Conservation (phyloP, 2,888 invertebrate genomes). For the Conus canariensis region DNA sequence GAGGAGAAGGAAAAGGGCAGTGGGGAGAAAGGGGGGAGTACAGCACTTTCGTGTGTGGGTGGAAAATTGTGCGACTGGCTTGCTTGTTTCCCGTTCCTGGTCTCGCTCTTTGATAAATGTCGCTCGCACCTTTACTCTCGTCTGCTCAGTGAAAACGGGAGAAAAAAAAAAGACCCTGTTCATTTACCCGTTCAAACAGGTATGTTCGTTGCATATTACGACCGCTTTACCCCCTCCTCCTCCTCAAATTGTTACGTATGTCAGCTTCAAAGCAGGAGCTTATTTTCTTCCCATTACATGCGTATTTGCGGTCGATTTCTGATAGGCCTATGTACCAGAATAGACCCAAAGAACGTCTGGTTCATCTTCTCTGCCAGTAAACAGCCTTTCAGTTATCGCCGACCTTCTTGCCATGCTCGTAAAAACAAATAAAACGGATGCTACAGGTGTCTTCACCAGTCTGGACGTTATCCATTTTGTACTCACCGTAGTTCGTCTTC, state of each 20-base stretch:
- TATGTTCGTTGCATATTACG: not conserved
- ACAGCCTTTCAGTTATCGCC: not conserved
- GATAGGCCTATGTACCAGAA: not conserved
- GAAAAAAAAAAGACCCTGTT: not conserved
- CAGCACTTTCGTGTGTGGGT: not conserved
- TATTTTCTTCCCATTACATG: not conserved
- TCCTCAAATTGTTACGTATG: not conserved
- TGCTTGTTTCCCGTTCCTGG: not conserved
- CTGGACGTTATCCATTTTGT: not conserved
- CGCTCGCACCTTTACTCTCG: not conserved
- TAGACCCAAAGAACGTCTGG: not conserved
- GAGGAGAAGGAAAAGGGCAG: not conserved
- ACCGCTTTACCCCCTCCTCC: not conserved
- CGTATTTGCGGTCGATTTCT: not conserved
- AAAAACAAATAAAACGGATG: not conserved
- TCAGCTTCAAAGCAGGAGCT: not conserved
- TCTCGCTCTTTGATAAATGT: not conserved
- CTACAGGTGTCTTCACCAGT: not conserved
- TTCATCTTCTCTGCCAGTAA: not conserved
- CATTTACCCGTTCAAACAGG: not conserved
- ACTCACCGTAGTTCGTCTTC: not conserved
- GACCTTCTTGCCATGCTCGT: not conserved
- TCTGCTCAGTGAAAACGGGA: not conserved
- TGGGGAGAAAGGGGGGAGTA: not conserved
- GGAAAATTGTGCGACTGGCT: not conserved